Conservation (phyloP, 2,888 invertebrate species). For the Hypsopygia costalis region DNA sequence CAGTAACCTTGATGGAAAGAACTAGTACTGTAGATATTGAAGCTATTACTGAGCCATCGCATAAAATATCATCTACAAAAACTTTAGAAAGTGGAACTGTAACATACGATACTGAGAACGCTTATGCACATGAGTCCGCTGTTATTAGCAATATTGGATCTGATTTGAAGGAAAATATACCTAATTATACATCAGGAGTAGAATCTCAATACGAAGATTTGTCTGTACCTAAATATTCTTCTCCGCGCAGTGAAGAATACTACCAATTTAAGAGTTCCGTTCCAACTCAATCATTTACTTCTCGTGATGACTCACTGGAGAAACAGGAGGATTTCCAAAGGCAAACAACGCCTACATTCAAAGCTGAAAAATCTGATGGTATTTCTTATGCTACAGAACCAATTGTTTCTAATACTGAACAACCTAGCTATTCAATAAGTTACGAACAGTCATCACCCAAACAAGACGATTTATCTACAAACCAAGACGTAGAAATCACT, state of each 20-base stretch:
- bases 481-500: constrained; percentile 34
- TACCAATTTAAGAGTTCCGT: constrained; percentile 44
- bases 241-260: constrained; percentile 45
- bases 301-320: constrained; percentile 37
- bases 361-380: constrained; percentile 31
- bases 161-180: constrained; percentile 39
- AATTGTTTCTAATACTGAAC: constrained; percentile 37
- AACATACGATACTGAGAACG: constrained; percentile 60
- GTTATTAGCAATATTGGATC: constrained; percentile 43
- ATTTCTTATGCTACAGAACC: constrained; percentile 41
- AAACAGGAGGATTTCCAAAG: constrained; percentile 44
- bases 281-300: constrained; percentile 40
- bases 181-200: constrained; percentile 34
- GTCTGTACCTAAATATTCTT: constrained; percentile 41
- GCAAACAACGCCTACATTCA: constrained; percentile 41
- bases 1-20: constrained; percentile 76
- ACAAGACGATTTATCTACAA: constrained; percentile 35
- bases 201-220: constrained; percentile 45
- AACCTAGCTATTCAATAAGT: constrained; percentile 36
- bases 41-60: constrained; percentile 63
- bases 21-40: constrained; percentile 70
- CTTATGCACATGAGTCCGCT: constrained; percentile 61
- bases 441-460: constrained; percentile 38
- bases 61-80: constrained; percentile 39
- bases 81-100: constrained; percentile 37